Evolutionary conservation across 1,140 invertebrate species (phyloP).

Genomic region (Octopus sinensis): DNA sequence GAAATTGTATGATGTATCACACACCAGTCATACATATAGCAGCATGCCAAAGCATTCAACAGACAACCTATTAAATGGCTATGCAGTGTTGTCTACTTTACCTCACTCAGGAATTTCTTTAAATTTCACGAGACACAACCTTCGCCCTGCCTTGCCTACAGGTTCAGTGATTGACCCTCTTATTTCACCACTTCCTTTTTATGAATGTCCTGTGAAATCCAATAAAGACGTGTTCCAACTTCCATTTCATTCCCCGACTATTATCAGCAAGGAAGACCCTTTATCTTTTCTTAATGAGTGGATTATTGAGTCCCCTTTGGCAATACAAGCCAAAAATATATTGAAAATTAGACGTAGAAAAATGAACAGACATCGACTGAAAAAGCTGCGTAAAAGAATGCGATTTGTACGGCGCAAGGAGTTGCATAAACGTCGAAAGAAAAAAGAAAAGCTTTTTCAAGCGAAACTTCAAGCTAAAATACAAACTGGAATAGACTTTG

Average conservation of each 20-base stretch:
- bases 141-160: no score
- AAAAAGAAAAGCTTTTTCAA: slow-evolving; percentile 21
- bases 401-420: slow-evolving; percentile 20
- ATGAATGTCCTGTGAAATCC: background rate
- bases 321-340: slow-evolving; percentile 23
- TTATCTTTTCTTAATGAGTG: background rate
- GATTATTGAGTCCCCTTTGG: background rate
- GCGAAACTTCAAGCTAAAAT: slow-evolving; percentile 21
- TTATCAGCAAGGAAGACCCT: background rate
- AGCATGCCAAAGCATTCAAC: background rate
- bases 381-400: slow-evolving; percentile 26
- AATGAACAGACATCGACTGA: slow-evolving; percentile 29
- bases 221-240: background rate
- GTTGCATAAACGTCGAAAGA: slow-evolving; percentile 11
- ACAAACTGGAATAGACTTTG: slow-evolving; percentile 23
- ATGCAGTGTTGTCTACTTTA: no score
- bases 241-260: background rate
- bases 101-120: no score
- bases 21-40: background rate
- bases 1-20: slow-evolving; percentile 1
- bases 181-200: background rate
- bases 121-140: no score
- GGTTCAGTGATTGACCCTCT: background rate
- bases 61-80: no score
- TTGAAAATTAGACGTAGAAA: slow-evolving; percentile 27